Conservation (phyloP, 1,140 invertebrate genomes). For the Parapsyche elsis region DNA sequence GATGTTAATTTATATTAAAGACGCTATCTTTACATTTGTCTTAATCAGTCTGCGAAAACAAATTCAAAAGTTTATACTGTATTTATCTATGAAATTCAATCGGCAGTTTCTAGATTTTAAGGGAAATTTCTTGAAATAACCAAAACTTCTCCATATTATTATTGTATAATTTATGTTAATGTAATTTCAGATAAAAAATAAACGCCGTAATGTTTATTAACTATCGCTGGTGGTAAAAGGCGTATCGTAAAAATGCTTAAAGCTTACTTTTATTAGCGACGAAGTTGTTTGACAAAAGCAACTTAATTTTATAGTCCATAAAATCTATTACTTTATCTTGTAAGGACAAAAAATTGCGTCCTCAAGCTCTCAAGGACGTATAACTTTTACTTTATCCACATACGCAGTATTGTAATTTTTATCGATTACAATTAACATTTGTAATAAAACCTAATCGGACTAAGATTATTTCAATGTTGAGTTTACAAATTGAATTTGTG, state of each 20-base stretch:
- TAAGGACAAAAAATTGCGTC: no score
- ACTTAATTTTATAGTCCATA: conserved; percentile 26
- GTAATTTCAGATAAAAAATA: not conserved
- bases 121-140: no score
- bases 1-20: not conserved
- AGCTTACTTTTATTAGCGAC: not conserved
- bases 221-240: conserved; percentile 8
- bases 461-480: not conserved
- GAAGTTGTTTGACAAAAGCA: conserved; percentile 11
- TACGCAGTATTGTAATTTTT: no score
- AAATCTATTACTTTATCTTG: not conserved
- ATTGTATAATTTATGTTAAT: no score
- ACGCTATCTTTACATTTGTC: not conserved
- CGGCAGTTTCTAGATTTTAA: no score
- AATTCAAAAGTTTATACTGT: not conserved
- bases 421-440: no score
- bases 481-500: not conserved
- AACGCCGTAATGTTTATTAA: not conserved
- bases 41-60: not conserved
- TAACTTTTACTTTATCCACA: no score
- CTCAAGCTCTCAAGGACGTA: no score
- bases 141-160: no score
- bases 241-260: not conserved
- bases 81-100: no score
- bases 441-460: no score